Base-by-base conservation (phyloP, 37 sponge, comb jelly and placozoan species). In the Cliona cf. orientalis region DNA sequence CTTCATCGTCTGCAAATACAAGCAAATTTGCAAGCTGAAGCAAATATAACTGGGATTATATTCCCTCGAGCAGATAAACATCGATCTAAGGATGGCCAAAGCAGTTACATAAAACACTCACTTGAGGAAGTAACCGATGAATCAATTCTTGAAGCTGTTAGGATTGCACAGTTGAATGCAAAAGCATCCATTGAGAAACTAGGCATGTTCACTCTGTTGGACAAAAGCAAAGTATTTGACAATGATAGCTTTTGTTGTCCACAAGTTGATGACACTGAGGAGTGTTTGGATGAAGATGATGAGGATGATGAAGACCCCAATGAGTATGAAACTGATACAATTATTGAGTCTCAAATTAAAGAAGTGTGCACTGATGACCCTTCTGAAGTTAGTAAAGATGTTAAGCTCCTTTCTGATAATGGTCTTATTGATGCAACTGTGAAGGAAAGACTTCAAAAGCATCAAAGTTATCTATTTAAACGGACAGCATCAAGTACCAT, bases 1-100 rank as follows among this genome's bases (percentile, higher is more conserved):
- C 44, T 88, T 11, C 82, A 88, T 31, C 58, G 78, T 28, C 22
- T 88, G 31, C 77, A 80, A 3, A 81, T 75, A 1, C 82, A 80
- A 38, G 4, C 61, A 28, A 31, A 39, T 9, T 41, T 88, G 2
- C 56, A 88, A 75, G 19, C 78, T 35, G 65, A 75, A 37, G 22
- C 76, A 5, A 32, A 37, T 37, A 29, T 40, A 35, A 76, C 69
- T 6, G 69, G 59, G 7, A 87, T 87, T 38, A 49, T 39, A 35
- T 87, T 44, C 49, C 81, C 81, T 42, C 37, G 69, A 40, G 59
- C 38, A 21, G 21, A 69, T 35, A 58, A 32, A 29, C 86, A 78
- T 41, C 58, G 69, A 28, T 31, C 0, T 2, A 76, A 81, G 28
- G 64, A 63, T 35, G 80, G 74, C 7, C 5, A 25, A n/a, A 26